Conservation (phyloP, 2,888 invertebrate genomes). For the Pachliopta kotzebuea region DNA sequence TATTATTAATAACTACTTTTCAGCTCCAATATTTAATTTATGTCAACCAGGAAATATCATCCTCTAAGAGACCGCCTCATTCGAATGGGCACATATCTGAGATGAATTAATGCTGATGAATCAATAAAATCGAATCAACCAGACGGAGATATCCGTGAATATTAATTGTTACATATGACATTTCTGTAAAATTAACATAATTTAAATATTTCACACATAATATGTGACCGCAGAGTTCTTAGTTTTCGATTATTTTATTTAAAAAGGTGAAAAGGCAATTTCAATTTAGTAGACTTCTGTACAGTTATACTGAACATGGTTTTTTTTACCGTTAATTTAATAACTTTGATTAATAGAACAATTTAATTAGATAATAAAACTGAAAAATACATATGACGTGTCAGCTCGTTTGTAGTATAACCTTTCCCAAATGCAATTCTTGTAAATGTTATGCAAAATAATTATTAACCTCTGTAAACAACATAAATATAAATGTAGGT, state of each 20-base stretch:
- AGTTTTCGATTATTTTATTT: neutral
- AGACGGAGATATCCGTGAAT: conserved; percentile 17
- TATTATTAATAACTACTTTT: conserved; percentile 18
- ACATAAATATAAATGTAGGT: conserved; percentile 15
- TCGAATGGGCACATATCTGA: neutral
- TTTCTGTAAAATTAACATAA: conserved; percentile 21
- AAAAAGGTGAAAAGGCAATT: neutral
- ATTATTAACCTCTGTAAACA: conserved; percentile 10
- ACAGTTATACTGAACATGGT: too few relatives aligned
- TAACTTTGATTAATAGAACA: neutral
- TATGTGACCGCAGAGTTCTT: neutral
- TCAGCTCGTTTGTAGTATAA: neutral
- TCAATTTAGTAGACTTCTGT: too few relatives aligned
- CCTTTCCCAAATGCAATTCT: neutral
- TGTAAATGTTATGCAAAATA: conserved; percentile 19
- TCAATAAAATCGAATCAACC: conserved; percentile 12
- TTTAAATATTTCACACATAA: neutral
- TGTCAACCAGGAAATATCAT: conserved; percentile 22
- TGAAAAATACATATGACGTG: neutral
- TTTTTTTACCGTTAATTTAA: too few relatives aligned
- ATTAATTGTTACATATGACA: conserved; percentile 18
- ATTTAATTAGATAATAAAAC: neutral
- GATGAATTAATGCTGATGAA: conserved; percentile 11
- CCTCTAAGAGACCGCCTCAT: conserved; percentile 5
- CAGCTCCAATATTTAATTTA: conserved; percentile 15